Conservation (phyloP, 2,113 vertebrate genomes). For the Nyctibius bracteatus region DNA sequence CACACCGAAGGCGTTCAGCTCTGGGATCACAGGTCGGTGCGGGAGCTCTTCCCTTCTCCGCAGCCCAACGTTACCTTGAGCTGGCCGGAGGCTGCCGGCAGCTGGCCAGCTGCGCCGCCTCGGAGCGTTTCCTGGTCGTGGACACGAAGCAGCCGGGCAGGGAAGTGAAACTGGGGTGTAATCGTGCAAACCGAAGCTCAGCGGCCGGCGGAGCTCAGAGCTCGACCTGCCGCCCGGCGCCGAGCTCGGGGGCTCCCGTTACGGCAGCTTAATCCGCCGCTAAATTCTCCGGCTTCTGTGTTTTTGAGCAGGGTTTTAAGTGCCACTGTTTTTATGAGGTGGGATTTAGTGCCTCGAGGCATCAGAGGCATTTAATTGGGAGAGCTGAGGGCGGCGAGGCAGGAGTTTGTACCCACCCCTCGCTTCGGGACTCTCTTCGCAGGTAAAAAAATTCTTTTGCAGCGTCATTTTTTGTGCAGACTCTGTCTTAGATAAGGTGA, state of each 20-base stretch:
- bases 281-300: neutral
- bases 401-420: neutral
- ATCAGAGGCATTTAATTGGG: neutral
- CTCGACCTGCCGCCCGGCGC: neutral
- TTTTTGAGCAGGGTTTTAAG: neutral
- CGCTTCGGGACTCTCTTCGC: neutral
- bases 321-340: rapidly evolving
- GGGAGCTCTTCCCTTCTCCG: neutral
- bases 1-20: rapidly evolving
- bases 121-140: neutral
- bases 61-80: neutral
- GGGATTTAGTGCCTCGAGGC: neutral
- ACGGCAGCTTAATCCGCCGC: neutral
- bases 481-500: no score
- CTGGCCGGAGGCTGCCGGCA: neutral
- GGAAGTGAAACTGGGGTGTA: neutral
- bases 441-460: neutral
- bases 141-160: neutral
- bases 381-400: neutral
- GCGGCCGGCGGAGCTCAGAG: neutral
- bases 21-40: neutral
- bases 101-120: neutral
- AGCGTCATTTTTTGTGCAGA: neutral
- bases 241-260: neutral
- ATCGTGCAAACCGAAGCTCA: neutral